These are phyloP conservation scores for Eclectus roratus DNA, from an alignment of 2,113 vertebrate genomes.

Conservation along the genomic window DNA sequence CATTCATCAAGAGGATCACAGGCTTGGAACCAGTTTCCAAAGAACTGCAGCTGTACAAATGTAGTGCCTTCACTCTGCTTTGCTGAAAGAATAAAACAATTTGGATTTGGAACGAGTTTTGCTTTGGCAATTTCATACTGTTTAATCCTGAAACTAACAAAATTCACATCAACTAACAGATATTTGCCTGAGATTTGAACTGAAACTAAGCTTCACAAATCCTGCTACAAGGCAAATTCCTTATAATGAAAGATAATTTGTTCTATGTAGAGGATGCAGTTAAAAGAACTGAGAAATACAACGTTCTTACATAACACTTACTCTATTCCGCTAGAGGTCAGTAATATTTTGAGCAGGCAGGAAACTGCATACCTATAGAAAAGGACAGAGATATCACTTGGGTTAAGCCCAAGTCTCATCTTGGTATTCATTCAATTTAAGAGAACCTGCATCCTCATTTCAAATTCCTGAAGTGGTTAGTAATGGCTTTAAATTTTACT, in stretches of 20 bases:
- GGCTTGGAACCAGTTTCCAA: background rate
- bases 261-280: background rate
- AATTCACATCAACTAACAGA: background rate
- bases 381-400: background rate
- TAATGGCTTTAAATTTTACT: background rate
- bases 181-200: background rate
- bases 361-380: background rate
- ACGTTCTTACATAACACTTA: background rate
- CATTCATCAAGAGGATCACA: background rate
- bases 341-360: background rate
- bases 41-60: background rate
- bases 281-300: background rate
- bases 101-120: background rate
- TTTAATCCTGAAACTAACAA: background rate
- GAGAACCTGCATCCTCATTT: background rate
- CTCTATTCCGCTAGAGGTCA: background rate
- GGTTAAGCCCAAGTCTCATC: background rate
- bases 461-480: background rate
- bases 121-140: background rate
- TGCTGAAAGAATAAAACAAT: background rate
- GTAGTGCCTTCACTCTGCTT: background rate
- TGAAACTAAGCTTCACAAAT: background rate
- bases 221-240: background rate
- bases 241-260: background rate
- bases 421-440: background rate